Evolutionary conservation across 1,140 invertebrate species (phyloP).

Genomic region (Belonocnema kinseyi): DNA sequence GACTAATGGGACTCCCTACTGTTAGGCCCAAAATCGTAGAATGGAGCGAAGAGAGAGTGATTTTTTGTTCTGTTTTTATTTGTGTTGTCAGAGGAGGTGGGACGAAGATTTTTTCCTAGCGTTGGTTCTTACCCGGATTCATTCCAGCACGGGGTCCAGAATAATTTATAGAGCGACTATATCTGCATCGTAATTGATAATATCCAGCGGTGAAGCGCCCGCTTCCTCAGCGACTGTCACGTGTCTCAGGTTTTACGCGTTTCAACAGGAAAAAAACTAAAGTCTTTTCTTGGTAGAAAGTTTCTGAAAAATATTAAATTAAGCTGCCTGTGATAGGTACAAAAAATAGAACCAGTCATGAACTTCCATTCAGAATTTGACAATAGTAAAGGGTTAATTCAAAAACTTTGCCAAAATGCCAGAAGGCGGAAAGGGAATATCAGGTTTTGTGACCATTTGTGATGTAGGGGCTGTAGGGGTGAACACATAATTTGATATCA

Average conservation of each 20-base stretch:
- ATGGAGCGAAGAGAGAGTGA: not conserved
- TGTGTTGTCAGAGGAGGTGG: not conserved
- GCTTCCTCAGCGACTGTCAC: constrained; percentile 15
- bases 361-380: too few species aligned
- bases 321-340: too few species aligned
- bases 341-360: too few species aligned
- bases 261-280: not conserved
- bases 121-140: constrained; percentile 35
- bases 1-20: not conserved
- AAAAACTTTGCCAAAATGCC: too few species aligned
- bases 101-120: not conserved
- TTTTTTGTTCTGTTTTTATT: not conserved
- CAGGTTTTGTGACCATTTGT: too few species aligned
- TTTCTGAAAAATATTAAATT: not conserved
- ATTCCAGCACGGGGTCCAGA: constrained; percentile 44
- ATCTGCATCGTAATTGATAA: constrained; percentile 62
- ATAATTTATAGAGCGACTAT: constrained; percentile 56
- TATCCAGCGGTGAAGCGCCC: constrained; percentile 51
- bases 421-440: too few species aligned
- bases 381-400: too few species aligned
- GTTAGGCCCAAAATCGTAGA: not conserved
- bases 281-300: not conserved
- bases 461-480: too few species aligned
- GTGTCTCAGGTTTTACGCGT: constrained; percentile 12
- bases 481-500: too few species aligned